phyloP scores from a whole-genome alignment of 2,797 vertebrate species.

The Leontopithecus rosalia region DNA sequence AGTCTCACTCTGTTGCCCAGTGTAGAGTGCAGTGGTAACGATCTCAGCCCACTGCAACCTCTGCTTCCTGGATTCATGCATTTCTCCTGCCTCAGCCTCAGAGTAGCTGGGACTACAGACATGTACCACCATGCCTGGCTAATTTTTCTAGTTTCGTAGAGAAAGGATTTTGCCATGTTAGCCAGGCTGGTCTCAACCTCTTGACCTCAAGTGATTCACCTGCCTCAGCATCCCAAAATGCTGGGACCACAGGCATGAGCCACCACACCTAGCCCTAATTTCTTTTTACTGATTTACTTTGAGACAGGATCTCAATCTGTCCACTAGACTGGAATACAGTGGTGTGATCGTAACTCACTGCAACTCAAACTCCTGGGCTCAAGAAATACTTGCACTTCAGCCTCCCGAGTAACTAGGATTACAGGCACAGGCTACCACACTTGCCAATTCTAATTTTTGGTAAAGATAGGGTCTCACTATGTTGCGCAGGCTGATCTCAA shows the following conservation, averaged over 20 bases:
- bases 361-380: neutral
- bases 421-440: neutral
- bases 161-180: neutral
- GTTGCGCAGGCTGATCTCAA: neutral
- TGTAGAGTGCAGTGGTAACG: neutral
- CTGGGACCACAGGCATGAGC: neutral
- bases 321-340: neutral
- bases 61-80: neutral
- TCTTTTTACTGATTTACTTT: neutral
- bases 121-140: neutral
- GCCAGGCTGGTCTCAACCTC: neutral
- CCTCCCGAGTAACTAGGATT: neutral
- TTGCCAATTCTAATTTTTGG: neutral
- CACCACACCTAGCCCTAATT: neutral
- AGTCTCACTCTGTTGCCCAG: neutral
- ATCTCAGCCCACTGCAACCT: neutral
- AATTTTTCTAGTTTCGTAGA: neutral
- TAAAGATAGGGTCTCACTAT: neutral
- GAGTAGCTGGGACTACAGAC: neutral
- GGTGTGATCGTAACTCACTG: neutral
- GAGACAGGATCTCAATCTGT: neutral
- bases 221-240: neutral
- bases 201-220: neutral
- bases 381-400: neutral
- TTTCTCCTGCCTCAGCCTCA: neutral